These are phyloP conservation scores for Patiria pectinifera DNA, from an alignment of 53 echinoderm and acorn worm species.

Conservation along the genomic window DNA sequence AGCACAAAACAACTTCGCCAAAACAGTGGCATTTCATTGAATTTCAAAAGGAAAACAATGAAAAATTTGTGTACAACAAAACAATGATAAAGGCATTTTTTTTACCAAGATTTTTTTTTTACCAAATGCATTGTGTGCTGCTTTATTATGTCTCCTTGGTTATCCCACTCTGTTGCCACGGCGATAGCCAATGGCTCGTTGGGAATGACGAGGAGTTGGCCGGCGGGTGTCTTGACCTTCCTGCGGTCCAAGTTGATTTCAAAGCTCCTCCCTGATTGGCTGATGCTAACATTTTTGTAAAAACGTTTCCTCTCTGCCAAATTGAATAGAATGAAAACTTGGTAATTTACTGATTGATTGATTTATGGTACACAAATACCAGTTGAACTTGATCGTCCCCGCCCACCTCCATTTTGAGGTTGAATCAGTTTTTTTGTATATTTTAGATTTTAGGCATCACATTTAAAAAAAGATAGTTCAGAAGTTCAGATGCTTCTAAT, in stretches of 20 bases:
- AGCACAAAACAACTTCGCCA: too few species aligned
- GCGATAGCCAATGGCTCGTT: slow-evolving; percentile 90
- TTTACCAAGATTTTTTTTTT: background rate
- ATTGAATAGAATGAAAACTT: background rate
- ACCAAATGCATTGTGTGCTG: slow-evolving; percentile 97
- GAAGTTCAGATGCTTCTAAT: too few species aligned
- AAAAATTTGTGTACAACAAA: too few species aligned
- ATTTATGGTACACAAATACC: too few species aligned
- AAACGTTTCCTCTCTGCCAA: slow-evolving; percentile 89
- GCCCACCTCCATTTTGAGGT: too few species aligned
- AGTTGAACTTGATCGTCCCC: too few species aligned
- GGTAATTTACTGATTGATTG: background rate
- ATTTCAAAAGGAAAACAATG: too few species aligned
- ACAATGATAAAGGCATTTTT: too few species aligned
- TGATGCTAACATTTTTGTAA: slow-evolving; percentile 98
- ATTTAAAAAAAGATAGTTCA: too few species aligned
- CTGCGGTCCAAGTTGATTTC: slow-evolving; percentile 92
- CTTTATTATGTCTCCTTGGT: slow-evolving; percentile 80
- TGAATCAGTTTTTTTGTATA: too few species aligned
- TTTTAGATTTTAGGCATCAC: too few species aligned
- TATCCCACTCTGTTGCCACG: slow-evolving; percentile 96
- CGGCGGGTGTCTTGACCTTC: slow-evolving; percentile 86
- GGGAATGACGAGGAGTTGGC: slow-evolving; percentile 82
- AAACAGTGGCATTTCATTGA: too few species aligned
- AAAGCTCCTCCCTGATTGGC: slow-evolving; percentile 78